Base-by-base conservation (phyloP, 2,888 invertebrate genomes). In the Pinctada fucata region DNA sequence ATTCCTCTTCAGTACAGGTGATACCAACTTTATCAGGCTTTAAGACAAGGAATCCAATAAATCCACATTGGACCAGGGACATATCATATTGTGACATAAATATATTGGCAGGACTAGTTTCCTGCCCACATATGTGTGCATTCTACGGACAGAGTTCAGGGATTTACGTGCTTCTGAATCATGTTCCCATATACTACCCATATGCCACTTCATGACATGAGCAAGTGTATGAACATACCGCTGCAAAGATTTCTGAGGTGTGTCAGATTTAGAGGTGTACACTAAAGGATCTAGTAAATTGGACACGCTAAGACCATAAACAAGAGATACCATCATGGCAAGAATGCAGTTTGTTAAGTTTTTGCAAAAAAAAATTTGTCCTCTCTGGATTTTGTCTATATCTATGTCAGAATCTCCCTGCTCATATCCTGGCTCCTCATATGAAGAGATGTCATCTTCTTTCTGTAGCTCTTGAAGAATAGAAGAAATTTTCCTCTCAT, bases 31-130 rank as follows among this genome's bases (percentile, higher is more conserved):
- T 92, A 77, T 95, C 94, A 0, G 94, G 94, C 77, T 93, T 93
- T 77, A 96, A 89, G 0, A 96, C 91, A 0, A 95, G 93, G 84
- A 95, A 95, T 0, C 97, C 97, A 90, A 97, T 94, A 90, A 97
- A 97, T 2, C 97, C 97, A 90, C 96, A 96, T 92, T 96, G 97
- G 0, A 97, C 97, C 8, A 97, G 91, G 0, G 96, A 96, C 94
- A 98, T 95, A 90, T 97, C 97, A 83, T 95, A 94, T 91, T 97
- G 97, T 0, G 95, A 95, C 58, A 97, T 95, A 63, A 94, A 93
- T 5, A 85, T 67, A 45, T 65, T 79, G 4, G 13, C 10, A 48
- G 63, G 52, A 10, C 50, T 51, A 4, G 58, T 71, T 4, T 90
- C 6, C 89, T 90, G 51, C 94, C 93, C 81, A 93, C 92, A 45